Percentiles rank a stretch among this genome's conserved stretches.
Conservation (phyloP, 2,113 vertebrate species). For the Brachirus orientalis region DNA sequence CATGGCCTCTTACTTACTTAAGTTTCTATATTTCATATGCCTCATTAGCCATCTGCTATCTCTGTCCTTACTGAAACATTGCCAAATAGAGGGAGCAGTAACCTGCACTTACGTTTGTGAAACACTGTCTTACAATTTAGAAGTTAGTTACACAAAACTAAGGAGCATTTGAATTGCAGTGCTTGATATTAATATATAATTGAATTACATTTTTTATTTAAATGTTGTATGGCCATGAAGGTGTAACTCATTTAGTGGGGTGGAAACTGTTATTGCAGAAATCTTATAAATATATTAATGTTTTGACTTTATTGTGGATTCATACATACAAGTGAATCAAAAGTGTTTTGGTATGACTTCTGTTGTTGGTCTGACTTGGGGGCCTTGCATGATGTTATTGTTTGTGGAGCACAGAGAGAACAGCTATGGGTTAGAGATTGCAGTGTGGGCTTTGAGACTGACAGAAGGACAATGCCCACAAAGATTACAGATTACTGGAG, state of each 20-base stretch:
- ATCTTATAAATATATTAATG: slow-evolving; percentile 33
- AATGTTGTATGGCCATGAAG: slow-evolving; percentile 42
- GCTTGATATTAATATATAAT: slow-evolving; percentile 56
- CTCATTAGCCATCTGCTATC: slow-evolving; percentile 20
- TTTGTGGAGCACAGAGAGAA: slow-evolving; percentile 29
- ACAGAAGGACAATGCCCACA: slow-evolving; percentile 45
- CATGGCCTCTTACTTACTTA: slow-evolving; percentile 20
- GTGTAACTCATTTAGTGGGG: slow-evolving; percentile 25
- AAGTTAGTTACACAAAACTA: slow-evolving; percentile 37
- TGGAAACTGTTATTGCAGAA: slow-evolving; percentile 44
- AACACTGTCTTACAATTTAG: slow-evolving; percentile 39
- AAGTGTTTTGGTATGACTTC: slow-evolving; percentile 11
- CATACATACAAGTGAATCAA: neutral
- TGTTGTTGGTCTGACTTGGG: neutral
- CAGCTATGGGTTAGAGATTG: slow-evolving; percentile 54
- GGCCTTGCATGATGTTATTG: neutral
- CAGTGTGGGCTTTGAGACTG: slow-evolving; percentile 20
- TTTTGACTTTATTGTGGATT: slow-evolving; percentile 39
- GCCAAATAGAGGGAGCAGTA: slow-evolving; percentile 66
- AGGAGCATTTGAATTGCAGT: slow-evolving; percentile 30
- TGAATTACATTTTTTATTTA: slow-evolving; percentile 39
- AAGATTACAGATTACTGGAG: slow-evolving; percentile 67
- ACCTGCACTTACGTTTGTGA: slow-evolving; percentile 10
- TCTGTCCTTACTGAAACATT: slow-evolving; percentile 57
- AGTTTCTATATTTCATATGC: slow-evolving; percentile 17